Evolutionary conservation across 2,113 vertebrate species (phyloP).

Genomic region (Marmota flaviventris): DNA sequence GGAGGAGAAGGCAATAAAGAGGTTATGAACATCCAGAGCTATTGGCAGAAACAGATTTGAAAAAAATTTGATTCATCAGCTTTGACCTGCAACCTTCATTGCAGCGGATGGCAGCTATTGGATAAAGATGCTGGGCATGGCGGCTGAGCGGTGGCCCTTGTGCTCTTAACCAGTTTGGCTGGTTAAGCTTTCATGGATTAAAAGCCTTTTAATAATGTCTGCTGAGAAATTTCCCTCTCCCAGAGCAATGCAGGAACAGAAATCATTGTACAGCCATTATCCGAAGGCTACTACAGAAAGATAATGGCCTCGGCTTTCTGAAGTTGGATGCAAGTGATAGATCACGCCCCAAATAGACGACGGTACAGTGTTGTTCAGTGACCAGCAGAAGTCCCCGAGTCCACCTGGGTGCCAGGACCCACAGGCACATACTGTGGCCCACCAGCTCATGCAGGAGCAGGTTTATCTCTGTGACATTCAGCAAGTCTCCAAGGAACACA

Average conservation of each 20-base stretch:
- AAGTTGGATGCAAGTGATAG: neutral
- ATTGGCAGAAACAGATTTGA: neutral
- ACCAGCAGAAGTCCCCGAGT: neutral
- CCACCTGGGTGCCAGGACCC: neutral
- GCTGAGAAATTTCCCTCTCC: conserved; percentile 43
- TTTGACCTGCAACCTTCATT: conserved; percentile 58
- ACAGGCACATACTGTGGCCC: neutral
- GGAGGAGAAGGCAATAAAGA: neutral
- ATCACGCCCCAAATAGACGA: no score
- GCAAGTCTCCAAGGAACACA: neutral
- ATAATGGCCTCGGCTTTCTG: neutral
- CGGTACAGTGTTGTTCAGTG: neutral
- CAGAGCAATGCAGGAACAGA: neutral
- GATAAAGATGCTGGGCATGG: fast-evolving
- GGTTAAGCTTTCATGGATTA: conserved; percentile 65
- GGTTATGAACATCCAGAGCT: neutral
- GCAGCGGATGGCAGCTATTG: neutral
- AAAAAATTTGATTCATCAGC: neutral
- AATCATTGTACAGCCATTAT: neutral
- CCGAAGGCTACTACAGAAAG: neutral
- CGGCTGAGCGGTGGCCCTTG: neutral
- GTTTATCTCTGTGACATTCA: neutral
- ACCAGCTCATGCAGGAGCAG: neutral
- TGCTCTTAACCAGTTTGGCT: conserved; percentile 38
- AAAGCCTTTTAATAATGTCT: conserved; percentile 77